Evolutionary conservation across 2,113 vertebrate species (phyloP), one percentile per base, ranked within the genome.

Genomic region (Syrmaticus mikado): DNA sequence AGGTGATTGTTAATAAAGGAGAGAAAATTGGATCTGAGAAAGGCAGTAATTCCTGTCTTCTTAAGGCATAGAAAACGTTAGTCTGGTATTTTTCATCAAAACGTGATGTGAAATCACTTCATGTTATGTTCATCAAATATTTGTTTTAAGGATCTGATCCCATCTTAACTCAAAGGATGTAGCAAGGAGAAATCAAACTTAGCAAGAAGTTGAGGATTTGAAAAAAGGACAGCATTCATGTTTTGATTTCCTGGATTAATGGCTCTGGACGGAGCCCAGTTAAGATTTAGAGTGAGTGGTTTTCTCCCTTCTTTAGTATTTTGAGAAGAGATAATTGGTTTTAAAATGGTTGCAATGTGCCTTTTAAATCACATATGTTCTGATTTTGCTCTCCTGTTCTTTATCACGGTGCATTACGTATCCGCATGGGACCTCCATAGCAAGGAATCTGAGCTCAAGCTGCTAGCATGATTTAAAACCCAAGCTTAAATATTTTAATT

Each of bases 21-120:
- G 58, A 87, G 83, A 92, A 85, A 92, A 97, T 52, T 89, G 92
- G 67, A 92, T 83, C 55, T 67, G 89, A 87, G 89, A 27, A 84
- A 95, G 87, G 72, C 68, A 73, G 87, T 92, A 95, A 96, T 93
- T 97, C 30, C 18, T 7, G 55, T n/a, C 55, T 32, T 58, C 93
- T 57, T 72, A 67, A 96, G 91, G 82, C 82, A 45, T 5, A 61
- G 68, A 43, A 95, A 95, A 97, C 86, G 82, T 96, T 95, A 94
- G 58, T 30, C 41, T 30, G 13, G 41, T 72, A 19, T 93, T 95
- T 95, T 94, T 94, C 88, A 94, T 97, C 53, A 94, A 77, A 95
- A 86, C 66, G 75, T 71, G 55, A 76, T 77, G 75, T 70, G 73
- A 87, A 68, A 89, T 94, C 95, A 32, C n/a, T 92, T 94, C 48